Evolutionary conservation across 2,797 vertebrate species (phyloP).

Genomic region (Bradypodion pumilum): DNA sequence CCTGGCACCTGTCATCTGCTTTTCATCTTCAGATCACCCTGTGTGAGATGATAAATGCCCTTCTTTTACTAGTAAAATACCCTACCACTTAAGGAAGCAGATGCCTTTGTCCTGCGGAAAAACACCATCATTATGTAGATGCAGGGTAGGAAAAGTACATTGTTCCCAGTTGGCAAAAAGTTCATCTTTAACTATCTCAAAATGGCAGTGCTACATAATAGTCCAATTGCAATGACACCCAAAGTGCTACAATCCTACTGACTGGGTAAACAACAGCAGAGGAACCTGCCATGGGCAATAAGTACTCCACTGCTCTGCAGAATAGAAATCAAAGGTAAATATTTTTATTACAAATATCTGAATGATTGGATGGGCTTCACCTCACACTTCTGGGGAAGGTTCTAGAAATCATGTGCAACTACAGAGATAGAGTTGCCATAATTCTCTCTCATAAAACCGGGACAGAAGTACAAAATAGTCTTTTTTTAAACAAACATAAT

Average conservation of each 20-base stretch:
- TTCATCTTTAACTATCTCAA: background rate
- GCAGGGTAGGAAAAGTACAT: background rate
- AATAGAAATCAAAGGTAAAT: background rate
- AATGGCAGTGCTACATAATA: background rate
- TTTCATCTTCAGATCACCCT: slow-evolving; percentile 13
- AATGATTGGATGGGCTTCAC: background rate
- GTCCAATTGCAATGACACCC: background rate
- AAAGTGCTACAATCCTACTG: background rate
- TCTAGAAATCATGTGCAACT: background rate
- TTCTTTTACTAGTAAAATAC: background rate
- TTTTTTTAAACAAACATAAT: no score
- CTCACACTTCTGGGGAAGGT: background rate
- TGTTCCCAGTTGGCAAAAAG: background rate
- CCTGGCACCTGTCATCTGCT: background rate
- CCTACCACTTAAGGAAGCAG: background rate
- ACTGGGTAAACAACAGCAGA: background rate
- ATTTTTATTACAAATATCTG: background rate
- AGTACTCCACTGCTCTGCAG: background rate
- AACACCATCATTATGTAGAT: background rate
- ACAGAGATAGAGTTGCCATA: no score
- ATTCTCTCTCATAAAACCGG: no score
- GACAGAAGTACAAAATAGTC: no score
- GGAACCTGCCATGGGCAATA: background rate
- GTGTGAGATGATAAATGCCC: slow-evolving; percentile 3
- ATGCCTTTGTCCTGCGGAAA: slow-evolving; percentile 3